These are phyloP conservation scores for Heliconius erato DNA, from an alignment of 2,888 invertebrate genomes.

Conservation along the genomic window DNA sequence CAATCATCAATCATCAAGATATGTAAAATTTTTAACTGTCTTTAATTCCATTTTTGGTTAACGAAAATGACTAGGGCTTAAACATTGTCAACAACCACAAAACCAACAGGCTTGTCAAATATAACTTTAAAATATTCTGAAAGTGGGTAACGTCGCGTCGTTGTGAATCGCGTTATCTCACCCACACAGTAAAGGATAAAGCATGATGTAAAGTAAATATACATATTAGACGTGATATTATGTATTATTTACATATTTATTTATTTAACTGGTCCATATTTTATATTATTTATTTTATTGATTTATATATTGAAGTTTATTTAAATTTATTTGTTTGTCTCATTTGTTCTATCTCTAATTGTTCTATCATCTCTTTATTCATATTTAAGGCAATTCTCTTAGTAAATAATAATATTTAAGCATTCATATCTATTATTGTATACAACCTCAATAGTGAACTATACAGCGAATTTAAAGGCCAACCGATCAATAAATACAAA, in stretches of 20 bases:
- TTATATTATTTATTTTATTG: background rate
- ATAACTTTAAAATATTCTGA: constrained; percentile 3
- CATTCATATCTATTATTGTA: background rate
- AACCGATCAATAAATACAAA: constrained; percentile 14
- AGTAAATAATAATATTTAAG: background rate
- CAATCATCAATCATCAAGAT: too few species aligned
- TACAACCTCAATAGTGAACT: background rate
- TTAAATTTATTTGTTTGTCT: too few species aligned
- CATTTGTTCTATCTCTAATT: background rate
- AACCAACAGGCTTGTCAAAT: constrained; percentile 2
- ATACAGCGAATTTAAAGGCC: background rate
- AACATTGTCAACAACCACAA: background rate
- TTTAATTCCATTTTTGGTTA: too few species aligned
- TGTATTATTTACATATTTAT: background rate
- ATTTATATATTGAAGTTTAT: background rate
- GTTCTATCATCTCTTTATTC: background rate
- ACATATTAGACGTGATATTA: background rate
- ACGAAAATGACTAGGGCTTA: background rate
- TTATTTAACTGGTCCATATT: too few species aligned
- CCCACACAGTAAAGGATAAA: constrained; percentile 1
- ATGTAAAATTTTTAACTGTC: too few species aligned
- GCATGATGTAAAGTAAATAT: background rate
- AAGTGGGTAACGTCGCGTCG: constrained; percentile 2
- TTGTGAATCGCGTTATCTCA: background rate
- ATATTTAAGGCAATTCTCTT: background rate